Percentiles rank a stretch among this genome's conserved stretches.
Conservation (phyloP, 1,140 invertebrate species). For the Aphidius gifuensis region DNA sequence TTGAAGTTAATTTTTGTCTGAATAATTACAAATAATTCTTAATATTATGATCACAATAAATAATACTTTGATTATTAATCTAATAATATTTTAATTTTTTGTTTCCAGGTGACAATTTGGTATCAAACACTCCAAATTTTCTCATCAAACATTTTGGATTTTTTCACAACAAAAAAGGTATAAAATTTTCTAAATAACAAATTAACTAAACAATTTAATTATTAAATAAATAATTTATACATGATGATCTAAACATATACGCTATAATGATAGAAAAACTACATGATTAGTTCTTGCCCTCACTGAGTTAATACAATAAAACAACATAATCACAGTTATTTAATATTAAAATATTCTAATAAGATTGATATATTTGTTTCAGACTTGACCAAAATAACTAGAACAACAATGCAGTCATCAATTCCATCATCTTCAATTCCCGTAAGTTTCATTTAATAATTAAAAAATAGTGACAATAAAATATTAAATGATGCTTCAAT, state of each 20-base stretch:
- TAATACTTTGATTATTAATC: not conserved
- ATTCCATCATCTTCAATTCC: no score
- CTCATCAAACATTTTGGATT: not conserved
- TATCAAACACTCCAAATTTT: not conserved
- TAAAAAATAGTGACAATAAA: no score
- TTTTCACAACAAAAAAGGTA: not conserved
- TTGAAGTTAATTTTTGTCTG: conserved; percentile 34
- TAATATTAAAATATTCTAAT: no score
- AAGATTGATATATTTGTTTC: no score
- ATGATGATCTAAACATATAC: conserved; percentile 39
- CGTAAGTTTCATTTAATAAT: no score
- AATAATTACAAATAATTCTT: conserved; percentile 4
- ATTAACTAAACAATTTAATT: not conserved
- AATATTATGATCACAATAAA: not conserved
- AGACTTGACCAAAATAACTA: no score
- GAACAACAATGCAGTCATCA: no score
- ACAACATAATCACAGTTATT: not conserved
- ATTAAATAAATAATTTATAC: not conserved
- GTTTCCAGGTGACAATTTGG: not conserved
- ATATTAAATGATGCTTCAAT: conserved; percentile 18
- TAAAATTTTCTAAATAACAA: not conserved
- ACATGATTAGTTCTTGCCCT: conserved; percentile 39
- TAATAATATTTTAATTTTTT: not conserved
- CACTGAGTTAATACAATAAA: conserved; percentile 30
- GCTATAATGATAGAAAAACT: conserved; percentile 35